Evolutionary conservation across 2,888 invertebrate genomes (phyloP).

Genomic region (Slavum lentiscoides): DNA sequence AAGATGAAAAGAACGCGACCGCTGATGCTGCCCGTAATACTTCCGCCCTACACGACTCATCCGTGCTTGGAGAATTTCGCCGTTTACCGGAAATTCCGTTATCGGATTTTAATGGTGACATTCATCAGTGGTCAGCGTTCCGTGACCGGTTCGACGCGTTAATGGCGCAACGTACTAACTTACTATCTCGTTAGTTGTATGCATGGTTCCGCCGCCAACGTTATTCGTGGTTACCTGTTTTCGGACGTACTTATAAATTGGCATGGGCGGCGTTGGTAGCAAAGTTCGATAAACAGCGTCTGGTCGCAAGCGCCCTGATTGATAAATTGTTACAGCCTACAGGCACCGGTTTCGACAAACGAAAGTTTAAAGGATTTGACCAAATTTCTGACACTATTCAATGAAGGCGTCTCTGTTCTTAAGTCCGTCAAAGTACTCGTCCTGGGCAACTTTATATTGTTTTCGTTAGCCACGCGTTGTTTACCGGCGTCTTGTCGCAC

Average conservation of each 20-base stretch:
- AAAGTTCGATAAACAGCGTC: not conserved
- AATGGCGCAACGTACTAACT: too few species aligned
- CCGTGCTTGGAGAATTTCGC: not conserved
- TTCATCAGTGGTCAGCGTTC: not conserved
- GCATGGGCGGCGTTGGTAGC: not conserved
- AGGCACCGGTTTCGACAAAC: not conserved
- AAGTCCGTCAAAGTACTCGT: not conserved
- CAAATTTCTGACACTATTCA: not conserved
- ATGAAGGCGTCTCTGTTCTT: not conserved
- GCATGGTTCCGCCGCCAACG: not conserved
- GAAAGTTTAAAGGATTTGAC: not conserved
- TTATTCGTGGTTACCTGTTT: not conserved
- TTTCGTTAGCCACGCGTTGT: not conserved
- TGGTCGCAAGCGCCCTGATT: not conserved
- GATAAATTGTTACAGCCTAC: not conserved
- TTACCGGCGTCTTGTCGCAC: not conserved
- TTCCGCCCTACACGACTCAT: too few species aligned
- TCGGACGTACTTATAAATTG: not conserved
- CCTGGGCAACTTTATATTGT: not conserved
- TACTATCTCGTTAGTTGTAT: not conserved
- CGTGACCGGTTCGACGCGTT: too few species aligned
- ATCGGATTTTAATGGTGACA: not conserved
- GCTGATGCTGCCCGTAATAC: not conserved
- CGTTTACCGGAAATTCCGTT: not conserved
- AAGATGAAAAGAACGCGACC: not conserved